Conservation (phyloP, 2,113 vertebrate genomes). For the Chaenocephalus aceratus region DNA sequence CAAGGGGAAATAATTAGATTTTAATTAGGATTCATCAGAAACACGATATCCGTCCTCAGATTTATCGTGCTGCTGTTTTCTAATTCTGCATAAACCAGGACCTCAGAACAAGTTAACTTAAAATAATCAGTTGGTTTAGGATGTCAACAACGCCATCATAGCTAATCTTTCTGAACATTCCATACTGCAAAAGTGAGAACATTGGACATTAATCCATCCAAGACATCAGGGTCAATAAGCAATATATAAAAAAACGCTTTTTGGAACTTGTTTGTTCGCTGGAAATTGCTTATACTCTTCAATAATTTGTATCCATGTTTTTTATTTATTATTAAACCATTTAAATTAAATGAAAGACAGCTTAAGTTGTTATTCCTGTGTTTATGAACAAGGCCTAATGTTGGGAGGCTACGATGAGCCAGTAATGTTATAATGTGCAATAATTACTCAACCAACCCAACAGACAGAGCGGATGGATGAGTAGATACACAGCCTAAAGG, state of each 20-base stretch:
- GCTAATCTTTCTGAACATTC: too few relatives aligned
- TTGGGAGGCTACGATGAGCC: neutral
- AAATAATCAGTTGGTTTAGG: neutral
- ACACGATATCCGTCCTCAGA: neutral
- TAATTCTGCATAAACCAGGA: neutral
- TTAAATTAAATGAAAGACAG: too few relatives aligned
- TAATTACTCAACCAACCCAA: conserved; percentile 18
- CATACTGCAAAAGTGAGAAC: neutral
- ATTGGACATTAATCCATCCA: neutral
- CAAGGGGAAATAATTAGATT: conserved; percentile 7
- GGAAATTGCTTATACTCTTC: neutral
- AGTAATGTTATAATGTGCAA: conserved; percentile 8
- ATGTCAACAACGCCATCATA: neutral
- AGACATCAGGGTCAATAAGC: neutral
- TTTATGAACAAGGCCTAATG: neutral
- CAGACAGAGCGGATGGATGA: conserved; percentile 20
- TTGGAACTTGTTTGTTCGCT: neutral
- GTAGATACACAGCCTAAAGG: conserved; percentile 14
- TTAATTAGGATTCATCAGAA: conserved; percentile 25
- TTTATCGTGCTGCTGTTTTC: neutral
- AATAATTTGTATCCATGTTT: too few relatives aligned
- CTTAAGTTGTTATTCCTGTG: too few relatives aligned
- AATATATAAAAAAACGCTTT: neutral
- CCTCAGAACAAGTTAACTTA: neutral
- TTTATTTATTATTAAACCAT: too few relatives aligned